These are phyloP conservation scores for Todiramphus saurophagus DNA, from an alignment of 2,113 vertebrate species.

Conservation along the genomic window DNA sequence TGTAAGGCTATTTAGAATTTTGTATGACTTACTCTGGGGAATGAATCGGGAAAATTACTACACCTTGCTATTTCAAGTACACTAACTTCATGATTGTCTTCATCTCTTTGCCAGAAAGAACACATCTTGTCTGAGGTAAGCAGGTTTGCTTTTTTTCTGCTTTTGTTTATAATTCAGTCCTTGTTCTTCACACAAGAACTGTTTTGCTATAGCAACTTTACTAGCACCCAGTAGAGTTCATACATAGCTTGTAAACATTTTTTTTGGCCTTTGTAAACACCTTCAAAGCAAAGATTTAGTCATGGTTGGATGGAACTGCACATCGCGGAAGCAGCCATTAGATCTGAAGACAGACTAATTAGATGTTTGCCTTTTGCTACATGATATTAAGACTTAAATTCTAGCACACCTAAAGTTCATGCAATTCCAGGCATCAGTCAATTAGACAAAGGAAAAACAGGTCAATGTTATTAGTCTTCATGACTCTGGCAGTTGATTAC, in stretches of 20 bases:
- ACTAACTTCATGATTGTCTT: background rate
- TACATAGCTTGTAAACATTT: constrained; percentile 23
- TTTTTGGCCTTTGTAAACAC: constrained; percentile 28
- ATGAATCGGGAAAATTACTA: background rate
- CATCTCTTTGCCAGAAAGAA: background rate
- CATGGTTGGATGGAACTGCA: constrained; percentile 35
- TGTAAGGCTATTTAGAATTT: background rate
- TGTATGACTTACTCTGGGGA: background rate
- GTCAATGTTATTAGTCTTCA: constrained; percentile 70
- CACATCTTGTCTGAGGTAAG: background rate
- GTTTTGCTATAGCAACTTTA: constrained; percentile 10
- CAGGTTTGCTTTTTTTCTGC: background rate
- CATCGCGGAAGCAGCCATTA: constrained; percentile 32
- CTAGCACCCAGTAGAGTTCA: constrained; percentile 21
- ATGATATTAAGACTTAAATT: constrained; percentile 66
- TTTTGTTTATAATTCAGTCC: constrained; percentile 13
- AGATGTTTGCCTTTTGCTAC: constrained; percentile 60
- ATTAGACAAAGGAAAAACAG: constrained; percentile 62
- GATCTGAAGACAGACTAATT: constrained; percentile 63
- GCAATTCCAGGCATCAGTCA: constrained; percentile 65
- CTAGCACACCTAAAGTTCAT: constrained; percentile 67
- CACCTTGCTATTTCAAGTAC: background rate
- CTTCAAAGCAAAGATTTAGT: constrained; percentile 48
- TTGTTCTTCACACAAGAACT: constrained; percentile 29
- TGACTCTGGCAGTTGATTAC: constrained; percentile 72